A percentile compares a stretch with the other conserved stretches of the same genome.
Conservation (phyloP, 1,140 invertebrate genomes). For the Catajapyx aquilonaris region DNA sequence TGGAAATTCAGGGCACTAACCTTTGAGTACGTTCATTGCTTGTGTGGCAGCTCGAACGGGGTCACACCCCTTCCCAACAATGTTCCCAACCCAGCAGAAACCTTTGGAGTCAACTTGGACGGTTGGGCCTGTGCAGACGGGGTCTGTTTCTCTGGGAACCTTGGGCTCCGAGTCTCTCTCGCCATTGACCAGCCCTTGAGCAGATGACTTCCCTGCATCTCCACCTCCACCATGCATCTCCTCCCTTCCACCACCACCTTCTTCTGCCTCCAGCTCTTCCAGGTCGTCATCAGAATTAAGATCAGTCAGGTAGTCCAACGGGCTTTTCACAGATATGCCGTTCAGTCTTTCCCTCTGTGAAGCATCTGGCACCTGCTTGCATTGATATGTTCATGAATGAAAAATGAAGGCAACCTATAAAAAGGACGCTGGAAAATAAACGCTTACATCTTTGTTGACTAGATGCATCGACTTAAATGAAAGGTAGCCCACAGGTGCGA, state of each 20-base stretch:
- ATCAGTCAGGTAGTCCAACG: slow-evolving; percentile 26
- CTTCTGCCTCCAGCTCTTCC: too few relatives aligned
- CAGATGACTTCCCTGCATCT: not conserved
- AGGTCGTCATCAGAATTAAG: slow-evolving; percentile 21
- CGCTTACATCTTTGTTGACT: slow-evolving; percentile 34
- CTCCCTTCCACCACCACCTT: too few relatives aligned
- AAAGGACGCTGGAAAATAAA: too few relatives aligned
- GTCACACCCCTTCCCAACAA: slow-evolving; percentile 32
- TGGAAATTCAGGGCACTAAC: too few relatives aligned
- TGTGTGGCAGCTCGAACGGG: slow-evolving; percentile 33
- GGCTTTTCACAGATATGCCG: not conserved
- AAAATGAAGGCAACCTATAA: too few relatives aligned
- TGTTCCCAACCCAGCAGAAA: slow-evolving; percentile 60
- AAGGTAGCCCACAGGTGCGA: slow-evolving; percentile 81
- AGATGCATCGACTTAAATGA: slow-evolving; percentile 63
- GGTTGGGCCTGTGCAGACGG: slow-evolving; percentile 5
- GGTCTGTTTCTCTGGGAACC: slow-evolving; percentile 8
- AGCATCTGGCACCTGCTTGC: too few relatives aligned
- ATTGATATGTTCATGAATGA: too few relatives aligned
- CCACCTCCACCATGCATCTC: not conserved
- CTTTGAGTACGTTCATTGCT: slow-evolving; percentile 49
- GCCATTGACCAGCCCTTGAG: too few relatives aligned
- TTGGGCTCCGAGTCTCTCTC: too few relatives aligned
- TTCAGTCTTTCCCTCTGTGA: too few relatives aligned
- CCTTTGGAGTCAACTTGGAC: slow-evolving; percentile 14